Evolutionary conservation across 1,140 invertebrate genomes (phyloP), one percentile per base, ranked within the genome.

Genomic region (Paralvinella palmiformis): DNA sequence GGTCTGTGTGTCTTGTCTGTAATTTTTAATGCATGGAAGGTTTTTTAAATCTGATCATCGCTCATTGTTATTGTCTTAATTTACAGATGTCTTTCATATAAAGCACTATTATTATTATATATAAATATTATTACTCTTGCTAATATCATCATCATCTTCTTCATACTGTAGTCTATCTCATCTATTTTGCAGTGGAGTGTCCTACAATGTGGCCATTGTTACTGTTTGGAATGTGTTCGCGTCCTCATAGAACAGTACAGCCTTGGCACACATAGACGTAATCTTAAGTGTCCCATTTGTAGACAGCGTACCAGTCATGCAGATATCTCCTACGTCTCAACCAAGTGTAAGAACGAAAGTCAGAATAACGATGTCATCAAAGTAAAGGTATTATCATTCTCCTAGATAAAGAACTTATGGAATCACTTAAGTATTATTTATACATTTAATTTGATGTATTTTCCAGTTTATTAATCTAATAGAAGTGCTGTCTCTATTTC

Each of bases 161-260:
- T n/a, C n/a, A n/a, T n/a, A n/a, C n/a, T n/a, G n/a, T n/a, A n/a
- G n/a, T n/a, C n/a, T n/a, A n/a, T n/a, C n/a, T n/a, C n/a, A n/a
- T n/a, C n/a, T n/a, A 33, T 62, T 33, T 63, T 50, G 31, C 68
- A 87, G 77, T 89, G 88, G 87, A 84, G 80, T 69, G 87, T 89
- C 20, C 75, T 89, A 35, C 76, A 80, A 24, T 89, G 88, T 78
- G 87, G 87, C 5, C 88, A 89, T 72, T 86, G 83, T 66, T 87
- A 83, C 71, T 89, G 88, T 71, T 71, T 86, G 31, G 81, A 84
- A 44, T 89, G 88, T 74, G 83, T 87, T 20, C 71, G 76, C 4
- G 72, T 75, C 31, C 70, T 85, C 58, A 63, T 78, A n/a, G 73
- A 78, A 4, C 63, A 75, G 41, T 75, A 73, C 61, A 71, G 72